These are phyloP conservation scores for Karalla daura DNA, from an alignment of 2,797 vertebrate species.

Conservation along the genomic window DNA sequence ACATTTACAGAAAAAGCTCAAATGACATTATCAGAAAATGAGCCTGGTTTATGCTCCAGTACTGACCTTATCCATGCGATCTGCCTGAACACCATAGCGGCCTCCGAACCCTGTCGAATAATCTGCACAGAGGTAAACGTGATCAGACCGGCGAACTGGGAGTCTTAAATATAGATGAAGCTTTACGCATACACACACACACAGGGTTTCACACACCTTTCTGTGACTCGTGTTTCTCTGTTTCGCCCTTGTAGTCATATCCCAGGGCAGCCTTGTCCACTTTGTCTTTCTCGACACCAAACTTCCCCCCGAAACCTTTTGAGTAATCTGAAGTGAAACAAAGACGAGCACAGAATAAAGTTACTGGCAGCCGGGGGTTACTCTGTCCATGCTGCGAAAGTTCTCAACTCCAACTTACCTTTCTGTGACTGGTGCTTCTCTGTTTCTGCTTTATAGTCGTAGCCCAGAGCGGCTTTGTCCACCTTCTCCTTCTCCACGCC, in stretches of 20 bases:
- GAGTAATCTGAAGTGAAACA: conserved; percentile 91
- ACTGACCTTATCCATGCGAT: conserved; percentile 93
- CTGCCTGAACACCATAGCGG: conserved; percentile 90
- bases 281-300: conserved; percentile 90
- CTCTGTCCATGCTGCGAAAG: neutral
- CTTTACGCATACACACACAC: neutral
- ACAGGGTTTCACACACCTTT: conserved; percentile 73
- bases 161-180: neutral
- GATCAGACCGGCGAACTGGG: conserved; percentile 1
- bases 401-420: conserved; percentile 66
- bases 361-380: neutral
- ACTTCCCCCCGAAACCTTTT: conserved; percentile 92
- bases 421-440: conserved; percentile 92
- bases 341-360: neutral
- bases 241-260: conserved; percentile 82
- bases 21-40: neutral
- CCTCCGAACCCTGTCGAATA: conserved; percentile 95
- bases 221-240: conserved; percentile 86
- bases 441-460: conserved; percentile 89
- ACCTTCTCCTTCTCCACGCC: conserved; percentile 90
- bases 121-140: conserved; percentile 78
- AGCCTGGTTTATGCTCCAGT: neutral
- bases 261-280: conserved; percentile 83
- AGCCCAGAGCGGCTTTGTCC: conserved; percentile 90
- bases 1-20: neutral